Evolutionary conservation across 2,113 vertebrate genomes (phyloP).

Genomic region (Penelope pileata): DNA sequence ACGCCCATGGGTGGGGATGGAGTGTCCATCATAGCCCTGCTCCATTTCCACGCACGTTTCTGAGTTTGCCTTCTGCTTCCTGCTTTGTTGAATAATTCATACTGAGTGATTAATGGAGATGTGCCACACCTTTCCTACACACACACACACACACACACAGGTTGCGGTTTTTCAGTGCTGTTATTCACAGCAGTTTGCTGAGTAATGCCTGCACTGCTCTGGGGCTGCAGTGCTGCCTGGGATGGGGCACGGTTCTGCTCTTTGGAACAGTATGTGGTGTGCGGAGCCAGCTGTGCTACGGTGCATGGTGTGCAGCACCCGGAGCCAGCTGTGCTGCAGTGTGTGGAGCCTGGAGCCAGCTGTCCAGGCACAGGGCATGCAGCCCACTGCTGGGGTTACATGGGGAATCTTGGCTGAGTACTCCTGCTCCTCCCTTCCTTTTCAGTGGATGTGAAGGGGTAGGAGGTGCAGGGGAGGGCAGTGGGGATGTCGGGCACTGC

Average conservation of each 20-base stretch:
- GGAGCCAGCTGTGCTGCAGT: not conserved
- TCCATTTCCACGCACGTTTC: accelerated
- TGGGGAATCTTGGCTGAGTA: not conserved
- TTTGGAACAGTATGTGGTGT: not conserved
- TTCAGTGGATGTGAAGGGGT: accelerated
- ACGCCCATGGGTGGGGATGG: not conserved
- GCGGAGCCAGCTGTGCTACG: not conserved
- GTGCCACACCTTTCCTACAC: not conserved
- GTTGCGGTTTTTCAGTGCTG: not conserved
- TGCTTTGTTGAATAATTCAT: not conserved
- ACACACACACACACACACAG: not conserved
- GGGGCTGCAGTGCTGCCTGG: accelerated
- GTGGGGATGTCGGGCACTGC: accelerated
- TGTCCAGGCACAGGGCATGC: not conserved
- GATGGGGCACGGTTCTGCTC: no score
- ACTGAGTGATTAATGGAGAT: not conserved
- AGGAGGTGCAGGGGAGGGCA: accelerated
- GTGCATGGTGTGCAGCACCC: not conserved
- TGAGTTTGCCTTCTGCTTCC: not conserved
- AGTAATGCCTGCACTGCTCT: not conserved
- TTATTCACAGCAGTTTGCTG: not conserved
- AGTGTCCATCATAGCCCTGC: accelerated
- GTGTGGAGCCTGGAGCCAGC: not conserved
- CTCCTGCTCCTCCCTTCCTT: no score
- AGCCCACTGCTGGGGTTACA: no score